phyloP scores from a whole-genome alignment of 2,113 vertebrate genomes.

The Notarius quadriscutis region DNA sequence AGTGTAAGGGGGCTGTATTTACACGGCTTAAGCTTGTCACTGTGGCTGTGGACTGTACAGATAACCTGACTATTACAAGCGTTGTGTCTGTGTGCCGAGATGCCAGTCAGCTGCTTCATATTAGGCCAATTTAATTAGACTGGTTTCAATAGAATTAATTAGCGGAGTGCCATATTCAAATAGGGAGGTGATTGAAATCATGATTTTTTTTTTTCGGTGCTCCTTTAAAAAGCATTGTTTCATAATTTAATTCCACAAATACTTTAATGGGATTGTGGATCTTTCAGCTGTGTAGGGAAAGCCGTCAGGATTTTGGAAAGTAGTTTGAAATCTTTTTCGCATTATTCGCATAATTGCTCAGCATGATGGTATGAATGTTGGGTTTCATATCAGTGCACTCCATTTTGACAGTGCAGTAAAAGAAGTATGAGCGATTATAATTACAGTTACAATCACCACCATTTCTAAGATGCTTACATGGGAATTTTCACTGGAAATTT shows the following conservation, averaged over 20 bases:
- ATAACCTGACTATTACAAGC: conserved; percentile 64
- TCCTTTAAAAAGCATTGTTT: conserved; percentile 65
- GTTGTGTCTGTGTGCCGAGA: conserved; percentile 54
- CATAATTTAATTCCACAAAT: conserved; percentile 64
- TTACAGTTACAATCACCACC: conserved; percentile 29
- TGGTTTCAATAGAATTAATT: conserved; percentile 73
- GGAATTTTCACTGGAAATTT: conserved; percentile 15
- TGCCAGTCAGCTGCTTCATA: conserved; percentile 63
- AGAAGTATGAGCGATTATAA: conserved; percentile 20
- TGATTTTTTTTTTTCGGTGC: conserved; percentile 49
- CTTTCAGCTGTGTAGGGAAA: conserved; percentile 39
- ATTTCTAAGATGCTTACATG: conserved; percentile 30
- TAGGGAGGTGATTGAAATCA: conserved; percentile 64
- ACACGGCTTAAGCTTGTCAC: conserved; percentile 59
- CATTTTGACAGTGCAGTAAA: conserved; percentile 19
- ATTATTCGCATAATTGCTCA: conserved; percentile 44
- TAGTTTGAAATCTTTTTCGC: conserved; percentile 54
- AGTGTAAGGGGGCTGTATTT: conserved; percentile 53
- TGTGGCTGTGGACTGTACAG: conserved; percentile 57
- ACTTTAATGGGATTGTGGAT: conserved; percentile 61
- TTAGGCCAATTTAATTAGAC: conserved; percentile 72
- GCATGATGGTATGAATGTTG: conserved; percentile 41
- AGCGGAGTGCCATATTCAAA: conserved; percentile 63
- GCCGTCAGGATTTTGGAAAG: conserved; percentile 45
- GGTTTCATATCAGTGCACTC: conserved; percentile 18